Percentiles rank a stretch among this genome's conserved stretches.
phyloP scores from a whole-genome alignment of 2,797 vertebrate species.

The Thamnophis elegans region DNA sequence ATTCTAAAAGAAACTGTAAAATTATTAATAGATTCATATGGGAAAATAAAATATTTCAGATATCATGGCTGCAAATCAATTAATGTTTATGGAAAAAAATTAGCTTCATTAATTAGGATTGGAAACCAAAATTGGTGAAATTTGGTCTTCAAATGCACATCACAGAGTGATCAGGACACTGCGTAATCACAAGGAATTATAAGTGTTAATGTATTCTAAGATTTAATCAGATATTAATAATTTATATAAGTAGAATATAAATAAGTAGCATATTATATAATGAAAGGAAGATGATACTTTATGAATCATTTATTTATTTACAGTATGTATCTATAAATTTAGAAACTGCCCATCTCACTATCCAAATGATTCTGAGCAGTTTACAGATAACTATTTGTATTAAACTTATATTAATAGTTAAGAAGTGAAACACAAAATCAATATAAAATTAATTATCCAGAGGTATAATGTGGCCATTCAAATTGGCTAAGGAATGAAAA shows the following conservation, averaged over 20 bases:
- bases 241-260: not conserved
- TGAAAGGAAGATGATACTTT: not conserved
- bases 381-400: no score
- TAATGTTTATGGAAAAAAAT: not conserved
- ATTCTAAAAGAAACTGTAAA: no score
- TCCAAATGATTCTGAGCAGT: no score
- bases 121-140: not conserved
- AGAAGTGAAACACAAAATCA: not conserved
- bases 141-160: not conserved
- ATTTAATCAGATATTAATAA: not conserved
- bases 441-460: not conserved
- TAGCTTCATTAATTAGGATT: not conserved
- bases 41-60: not conserved
- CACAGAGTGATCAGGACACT: not conserved
- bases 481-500: slow-evolving; percentile 16
- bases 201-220: not conserved
- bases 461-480: not conserved
- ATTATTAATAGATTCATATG: no score
- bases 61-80: not conserved
- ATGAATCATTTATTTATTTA: not conserved
- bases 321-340: no score
- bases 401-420: not conserved
- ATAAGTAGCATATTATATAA: not conserved
- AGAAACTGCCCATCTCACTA: no score
- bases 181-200: not conserved